Evolutionary conservation across 1,140 invertebrate genomes (phyloP).

Genomic region (Rhagoletis pomonella): DNA sequence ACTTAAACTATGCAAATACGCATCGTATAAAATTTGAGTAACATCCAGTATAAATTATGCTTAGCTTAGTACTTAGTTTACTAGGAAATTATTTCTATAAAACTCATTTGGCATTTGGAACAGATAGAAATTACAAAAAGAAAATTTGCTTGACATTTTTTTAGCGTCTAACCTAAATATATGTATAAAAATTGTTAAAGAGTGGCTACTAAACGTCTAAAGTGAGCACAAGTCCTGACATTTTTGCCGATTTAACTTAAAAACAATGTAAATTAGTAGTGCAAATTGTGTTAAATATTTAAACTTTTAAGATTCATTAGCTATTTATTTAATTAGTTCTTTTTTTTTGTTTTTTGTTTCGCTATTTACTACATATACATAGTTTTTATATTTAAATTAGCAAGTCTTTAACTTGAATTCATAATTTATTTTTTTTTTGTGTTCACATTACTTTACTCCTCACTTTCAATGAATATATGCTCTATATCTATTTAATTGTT

Average conservation of each 20-base stretch:
- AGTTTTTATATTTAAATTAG: background rate
- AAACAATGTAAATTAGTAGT: background rate
- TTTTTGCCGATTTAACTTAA: no score
- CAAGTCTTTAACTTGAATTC: background rate
- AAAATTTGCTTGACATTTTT: no score
- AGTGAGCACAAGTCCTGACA: no score
- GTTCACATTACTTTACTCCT: background rate
- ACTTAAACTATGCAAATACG: background rate
- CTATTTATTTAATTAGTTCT: conserved; percentile 2
- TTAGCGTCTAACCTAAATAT: no score
- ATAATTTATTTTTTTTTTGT: background rate
- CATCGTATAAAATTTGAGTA: background rate
- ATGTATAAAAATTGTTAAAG: no score
- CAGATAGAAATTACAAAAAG: no score
- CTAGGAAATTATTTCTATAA: no score
- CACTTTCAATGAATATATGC: background rate
- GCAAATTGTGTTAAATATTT: background rate
- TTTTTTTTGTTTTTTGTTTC: conserved; percentile 14
- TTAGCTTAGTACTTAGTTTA: no score
- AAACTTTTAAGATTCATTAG: conserved; percentile 50
- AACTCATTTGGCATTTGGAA: no score
- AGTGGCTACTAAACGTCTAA: no score
- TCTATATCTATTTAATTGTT: conserved; percentile 63
- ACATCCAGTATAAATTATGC: no score
- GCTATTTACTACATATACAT: background rate